These are phyloP conservation scores for Triplophysa bombifrons DNA, from an alignment of 2,797 vertebrate species.

Conservation along the genomic window DNA sequence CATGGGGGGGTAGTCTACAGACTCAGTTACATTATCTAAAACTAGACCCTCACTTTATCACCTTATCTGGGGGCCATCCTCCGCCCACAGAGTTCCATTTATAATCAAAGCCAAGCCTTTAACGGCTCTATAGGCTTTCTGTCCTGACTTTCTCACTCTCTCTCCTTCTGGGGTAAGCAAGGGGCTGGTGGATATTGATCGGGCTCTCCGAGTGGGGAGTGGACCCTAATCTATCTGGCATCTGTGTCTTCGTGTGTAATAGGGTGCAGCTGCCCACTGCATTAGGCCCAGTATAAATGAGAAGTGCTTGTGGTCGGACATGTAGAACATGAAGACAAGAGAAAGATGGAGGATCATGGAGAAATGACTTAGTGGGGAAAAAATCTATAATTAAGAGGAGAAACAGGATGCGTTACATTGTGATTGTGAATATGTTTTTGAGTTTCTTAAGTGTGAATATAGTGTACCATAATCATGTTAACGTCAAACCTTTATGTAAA, in stretches of 20 bases:
- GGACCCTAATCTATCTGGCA: constrained; percentile 67
- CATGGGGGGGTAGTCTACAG: constrained; percentile 14
- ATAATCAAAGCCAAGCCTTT: constrained; percentile 67
- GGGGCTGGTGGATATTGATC: constrained; percentile 64
- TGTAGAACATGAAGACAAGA: neutral
- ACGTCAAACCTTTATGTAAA: too few species aligned
- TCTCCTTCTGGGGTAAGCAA: constrained; percentile 9
- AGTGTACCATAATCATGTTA: too few species aligned
- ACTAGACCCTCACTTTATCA: constrained; percentile 61
- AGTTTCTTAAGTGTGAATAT: too few species aligned
- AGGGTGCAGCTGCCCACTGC: constrained; percentile 65
- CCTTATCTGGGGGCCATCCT: constrained; percentile 60
- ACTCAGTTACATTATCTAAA: constrained; percentile 48
- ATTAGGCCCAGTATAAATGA: constrained; percentile 69
- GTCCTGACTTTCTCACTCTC: constrained; percentile 60
- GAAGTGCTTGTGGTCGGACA: constrained; percentile 60
- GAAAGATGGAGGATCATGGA: neutral
- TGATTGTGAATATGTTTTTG: constrained; percentile 7
- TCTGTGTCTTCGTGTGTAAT: constrained; percentile 64
- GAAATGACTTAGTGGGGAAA: neutral
- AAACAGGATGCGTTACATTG: neutral
- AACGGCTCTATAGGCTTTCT: constrained; percentile 72
- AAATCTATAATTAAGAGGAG: constrained; percentile 1
- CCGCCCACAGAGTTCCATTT: constrained; percentile 67
- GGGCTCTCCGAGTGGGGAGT: constrained; percentile 49